Evolutionary conservation across 2,888 invertebrate genomes (phyloP), one percentile per base, ranked within the genome.

Genomic region (Drosophila fulvimacula): DNA sequence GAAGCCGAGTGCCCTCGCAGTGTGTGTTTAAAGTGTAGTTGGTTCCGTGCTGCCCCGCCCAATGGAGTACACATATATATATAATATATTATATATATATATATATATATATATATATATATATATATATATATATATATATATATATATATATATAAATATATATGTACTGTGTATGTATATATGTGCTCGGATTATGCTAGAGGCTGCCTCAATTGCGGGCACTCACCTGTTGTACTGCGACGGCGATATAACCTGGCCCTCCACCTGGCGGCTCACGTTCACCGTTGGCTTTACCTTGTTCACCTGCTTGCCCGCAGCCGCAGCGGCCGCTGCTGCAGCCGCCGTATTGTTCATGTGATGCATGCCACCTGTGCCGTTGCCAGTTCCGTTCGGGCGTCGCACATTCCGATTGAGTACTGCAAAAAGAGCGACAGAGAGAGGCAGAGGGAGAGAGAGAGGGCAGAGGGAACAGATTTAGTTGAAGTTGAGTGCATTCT

Each of bases 221-320:
- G 57, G 21, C 46, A 76, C 79, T 89, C 86, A 93, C 93, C 95
- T 94, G 92, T 95, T 95, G 92, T 95, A 95, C 75, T 94, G 94
- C 77, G 95, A 95, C 77, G 95, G 94, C 90, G 95, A 95, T 86
- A 94, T 95, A 92, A 95, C 94, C 93, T 95, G 95, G 21, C 92
- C 91, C 87, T 97, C 97, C 41, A 95, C 95, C 57, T 95, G 95
- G 92, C 97, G 94, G 91, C 96, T 97, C 66, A 97, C 96, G 91
- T 96, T 97, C 69, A 97, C 96, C 89, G 96, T 97, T 49, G 97
- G 97, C 92, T 97, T 97, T 88, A 97, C 97, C 93, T 97, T 97
- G 93, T 97, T 97, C 91, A 97, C 96, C 93, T 97, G 97, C 91
- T 97, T 95, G 80, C 86, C 82, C 21, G 85, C 88, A 17, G 84